Percentiles rank a stretch among this genome's conserved stretches.
Evolutionary conservation across 2,888 invertebrate species (phyloP).

Genomic region (Diaphora mendica): DNA sequence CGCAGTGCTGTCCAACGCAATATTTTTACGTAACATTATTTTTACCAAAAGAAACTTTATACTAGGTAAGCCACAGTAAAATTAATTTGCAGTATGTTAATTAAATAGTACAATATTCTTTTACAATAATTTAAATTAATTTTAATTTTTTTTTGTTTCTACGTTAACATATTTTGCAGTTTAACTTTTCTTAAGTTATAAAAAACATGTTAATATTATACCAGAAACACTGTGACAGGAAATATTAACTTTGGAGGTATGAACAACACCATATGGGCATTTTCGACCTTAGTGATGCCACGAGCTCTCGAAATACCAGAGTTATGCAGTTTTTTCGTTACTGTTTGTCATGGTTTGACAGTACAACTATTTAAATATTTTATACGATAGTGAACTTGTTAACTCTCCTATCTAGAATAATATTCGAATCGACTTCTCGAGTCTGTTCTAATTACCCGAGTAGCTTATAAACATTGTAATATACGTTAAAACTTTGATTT

Average conservation of each 20-base stretch:
- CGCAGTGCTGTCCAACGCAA: slow-evolving; percentile 4
- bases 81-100: neutral
- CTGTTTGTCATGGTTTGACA: too few relatives aligned
- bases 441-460: neutral
- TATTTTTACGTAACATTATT: slow-evolving; percentile 21
- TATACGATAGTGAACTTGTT: neutral
- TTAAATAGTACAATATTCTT: neutral
- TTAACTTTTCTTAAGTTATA: neutral
- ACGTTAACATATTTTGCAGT: neutral
- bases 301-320: too few relatives aligned
- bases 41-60: slow-evolving; percentile 10
- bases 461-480: neutral
- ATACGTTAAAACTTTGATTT: neutral
- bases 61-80: slow-evolving; percentile 4
- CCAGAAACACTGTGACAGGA: too few relatives aligned
- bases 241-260: too few relatives aligned
- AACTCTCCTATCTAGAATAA: neutral
- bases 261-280: too few relatives aligned
- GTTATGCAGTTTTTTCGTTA: too few relatives aligned
- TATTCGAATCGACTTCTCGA: neutral
- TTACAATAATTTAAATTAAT: too few relatives aligned
- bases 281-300: too few relatives aligned
- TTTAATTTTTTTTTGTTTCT: neutral
- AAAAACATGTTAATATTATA: too few relatives aligned
- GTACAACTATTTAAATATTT: neutral